phyloP scores from a whole-genome alignment of 2,797 vertebrate genomes.

The Champsocephalus gunnari region DNA sequence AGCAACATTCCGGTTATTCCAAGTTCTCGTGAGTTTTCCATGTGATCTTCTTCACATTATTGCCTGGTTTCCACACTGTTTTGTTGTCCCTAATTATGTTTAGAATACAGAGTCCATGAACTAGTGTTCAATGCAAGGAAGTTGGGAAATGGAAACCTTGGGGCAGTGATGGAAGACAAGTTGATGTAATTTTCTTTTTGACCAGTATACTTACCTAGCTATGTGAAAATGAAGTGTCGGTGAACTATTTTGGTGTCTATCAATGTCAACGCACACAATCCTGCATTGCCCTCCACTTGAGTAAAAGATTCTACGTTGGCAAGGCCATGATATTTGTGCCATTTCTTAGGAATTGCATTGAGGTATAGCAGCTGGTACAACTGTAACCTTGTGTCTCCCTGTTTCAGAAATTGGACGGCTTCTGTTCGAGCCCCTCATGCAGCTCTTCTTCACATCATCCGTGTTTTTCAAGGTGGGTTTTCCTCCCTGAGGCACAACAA shows the following conservation, averaged over 20 bases:
- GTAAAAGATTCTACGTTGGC: not conserved
- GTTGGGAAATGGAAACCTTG: too few relatives aligned
- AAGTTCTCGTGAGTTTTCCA: constrained; percentile 85
- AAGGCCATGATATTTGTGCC: not conserved
- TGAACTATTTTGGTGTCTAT: not conserved
- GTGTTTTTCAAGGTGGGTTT: constrained; percentile 93
- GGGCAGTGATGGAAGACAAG: too few relatives aligned
- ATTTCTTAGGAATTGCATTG: not conserved
- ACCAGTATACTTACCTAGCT: too few relatives aligned
- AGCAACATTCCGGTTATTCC: constrained; percentile 89
- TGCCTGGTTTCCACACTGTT: too few relatives aligned
- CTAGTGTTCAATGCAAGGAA: too few relatives aligned
- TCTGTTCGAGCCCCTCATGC: constrained; percentile 89
- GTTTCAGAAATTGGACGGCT: constrained; percentile 85
- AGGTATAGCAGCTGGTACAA: constrained; percentile 10
- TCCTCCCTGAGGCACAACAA: not conserved
- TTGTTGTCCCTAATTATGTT: too few relatives aligned
- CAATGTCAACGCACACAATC: not conserved
- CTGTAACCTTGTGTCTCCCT: constrained; percentile 50
- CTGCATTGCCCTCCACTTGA: not conserved
- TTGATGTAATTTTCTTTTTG: too few relatives aligned
- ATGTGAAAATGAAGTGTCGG: too few relatives aligned
- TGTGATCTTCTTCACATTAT: not conserved
- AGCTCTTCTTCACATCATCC: constrained; percentile 93
- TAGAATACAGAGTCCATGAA: too few relatives aligned